Evolutionary conservation across 2,113 vertebrate genomes (phyloP).

Genomic region (Oplegnathus fasciatus): DNA sequence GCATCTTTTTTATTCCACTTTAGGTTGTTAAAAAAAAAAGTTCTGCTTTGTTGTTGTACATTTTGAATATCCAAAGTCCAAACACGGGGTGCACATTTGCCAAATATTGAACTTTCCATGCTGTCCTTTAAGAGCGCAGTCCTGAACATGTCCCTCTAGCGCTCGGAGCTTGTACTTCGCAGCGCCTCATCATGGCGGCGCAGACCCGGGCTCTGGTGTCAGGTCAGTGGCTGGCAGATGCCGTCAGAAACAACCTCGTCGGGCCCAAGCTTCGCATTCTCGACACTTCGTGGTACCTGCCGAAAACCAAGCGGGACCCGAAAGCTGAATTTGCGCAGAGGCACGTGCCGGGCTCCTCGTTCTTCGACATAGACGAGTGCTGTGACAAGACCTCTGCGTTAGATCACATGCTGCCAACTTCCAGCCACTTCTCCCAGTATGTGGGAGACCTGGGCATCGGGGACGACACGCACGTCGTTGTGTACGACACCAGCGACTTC

Average conservation of each 20-base stretch:
- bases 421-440: slow-evolving; percentile 86
- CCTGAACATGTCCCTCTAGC: slow-evolving; percentile 23
- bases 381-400: slow-evolving; percentile 87
- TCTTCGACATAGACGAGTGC: slow-evolving; percentile 93
- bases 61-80: neutral
- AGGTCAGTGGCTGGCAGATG: slow-evolving; percentile 90
- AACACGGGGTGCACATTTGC: no score
- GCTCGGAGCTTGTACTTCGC: neutral
- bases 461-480: slow-evolving; percentile 90
- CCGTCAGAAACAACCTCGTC: slow-evolving; percentile 82
- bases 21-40: neutral
- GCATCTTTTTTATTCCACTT: neutral
- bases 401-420: slow-evolving; percentile 91
- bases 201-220: slow-evolving; percentile 88
- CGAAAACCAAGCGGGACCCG: slow-evolving; percentile 86
- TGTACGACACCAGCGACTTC: slow-evolving; percentile 93
- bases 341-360: slow-evolving; percentile 91
- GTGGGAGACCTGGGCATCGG: slow-evolving; percentile 89
- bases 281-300: slow-evolving; percentile 94
- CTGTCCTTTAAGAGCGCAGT: no score
- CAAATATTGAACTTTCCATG: neutral
- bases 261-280: slow-evolving; percentile 87
- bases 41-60: neutral
- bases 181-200: slow-evolving; percentile 83
- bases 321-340: slow-evolving; percentile 86